These are phyloP conservation scores for Cenopis cana DNA, from an alignment of 2,888 invertebrate genomes.

Conservation along the genomic window DNA sequence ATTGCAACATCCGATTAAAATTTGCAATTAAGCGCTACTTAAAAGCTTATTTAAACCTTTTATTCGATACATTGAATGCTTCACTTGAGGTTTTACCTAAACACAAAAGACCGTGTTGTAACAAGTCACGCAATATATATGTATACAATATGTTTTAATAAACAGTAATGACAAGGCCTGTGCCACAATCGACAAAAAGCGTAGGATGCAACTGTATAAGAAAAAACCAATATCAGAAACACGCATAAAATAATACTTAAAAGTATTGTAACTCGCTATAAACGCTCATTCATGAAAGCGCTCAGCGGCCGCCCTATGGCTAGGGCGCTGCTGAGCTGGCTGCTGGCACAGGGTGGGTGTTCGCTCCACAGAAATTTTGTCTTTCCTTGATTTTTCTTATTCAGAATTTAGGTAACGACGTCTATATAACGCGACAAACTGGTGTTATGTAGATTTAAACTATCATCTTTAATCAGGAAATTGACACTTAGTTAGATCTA, in stretches of 20 bases:
- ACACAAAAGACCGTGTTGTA: constrained; percentile 37
- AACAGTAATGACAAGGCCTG: constrained; percentile 45
- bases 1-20: background rate
- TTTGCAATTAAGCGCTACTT: constrained; percentile 26
- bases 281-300: background rate
- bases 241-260: background rate
- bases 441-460: no score
- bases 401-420: no score
- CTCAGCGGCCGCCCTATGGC: background rate
- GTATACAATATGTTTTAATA: constrained; percentile 43
- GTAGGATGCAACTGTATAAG: constrained; percentile 41
- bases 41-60: constrained; percentile 16
- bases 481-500: no score
- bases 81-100: constrained; percentile 16
- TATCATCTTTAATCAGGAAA: no score
- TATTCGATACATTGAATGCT: constrained; percentile 7
- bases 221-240: constrained; percentile 41
- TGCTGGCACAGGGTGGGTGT: no score
- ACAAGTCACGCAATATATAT: constrained; percentile 26
- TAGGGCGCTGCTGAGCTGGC: no score
- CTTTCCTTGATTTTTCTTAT: no score
- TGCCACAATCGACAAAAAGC: constrained; percentile 23
- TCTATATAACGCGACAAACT: no score
- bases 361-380: no score
- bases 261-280: constrained; percentile 3